phyloP scores from a whole-genome alignment of 1,140 invertebrate species.

The Caenorhabditis elegans region DNA sequence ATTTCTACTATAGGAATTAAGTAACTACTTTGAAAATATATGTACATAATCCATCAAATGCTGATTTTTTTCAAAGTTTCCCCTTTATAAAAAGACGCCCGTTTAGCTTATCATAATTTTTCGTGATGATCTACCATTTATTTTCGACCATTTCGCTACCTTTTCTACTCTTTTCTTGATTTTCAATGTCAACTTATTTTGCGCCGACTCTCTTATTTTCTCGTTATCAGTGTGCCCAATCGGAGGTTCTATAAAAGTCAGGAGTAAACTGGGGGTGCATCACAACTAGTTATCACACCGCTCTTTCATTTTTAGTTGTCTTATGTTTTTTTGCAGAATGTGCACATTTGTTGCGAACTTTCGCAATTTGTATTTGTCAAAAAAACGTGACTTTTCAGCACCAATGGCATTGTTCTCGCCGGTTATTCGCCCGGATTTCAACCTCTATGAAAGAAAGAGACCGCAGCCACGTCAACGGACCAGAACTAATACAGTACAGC shows the following conservation, averaged over 20 bases:
- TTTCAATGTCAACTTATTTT: slow-evolving; percentile 4
- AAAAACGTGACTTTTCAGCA: slow-evolving; percentile 8
- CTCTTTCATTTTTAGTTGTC: background rate
- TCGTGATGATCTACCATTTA: background rate
- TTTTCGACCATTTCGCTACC: too few relatives aligned
- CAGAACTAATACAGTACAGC: background rate
- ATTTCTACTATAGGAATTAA: too few relatives aligned
- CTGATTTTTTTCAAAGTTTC: background rate
- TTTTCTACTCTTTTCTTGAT: background rate
- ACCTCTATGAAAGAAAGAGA: slow-evolving; percentile 9
- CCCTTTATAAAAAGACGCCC: background rate
- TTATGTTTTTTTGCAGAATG: background rate
- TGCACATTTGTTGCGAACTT: background rate
- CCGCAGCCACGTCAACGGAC: slow-evolving; percentile 1
- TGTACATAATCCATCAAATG: background rate
- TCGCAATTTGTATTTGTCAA: background rate
- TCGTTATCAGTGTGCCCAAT: background rate
- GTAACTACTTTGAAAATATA: background rate
- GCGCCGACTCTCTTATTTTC: background rate
- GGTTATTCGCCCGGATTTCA: slow-evolving; percentile 19
- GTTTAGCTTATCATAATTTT: background rate
- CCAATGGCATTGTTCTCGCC: slow-evolving; percentile 14
- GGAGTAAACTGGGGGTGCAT: too few relatives aligned
- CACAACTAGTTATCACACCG: slow-evolving; percentile 9
- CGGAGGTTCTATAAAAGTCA: slow-evolving; percentile 16